phyloP scores from a whole-genome alignment of 1,140 invertebrate genomes.

The Drusus annulatus region DNA sequence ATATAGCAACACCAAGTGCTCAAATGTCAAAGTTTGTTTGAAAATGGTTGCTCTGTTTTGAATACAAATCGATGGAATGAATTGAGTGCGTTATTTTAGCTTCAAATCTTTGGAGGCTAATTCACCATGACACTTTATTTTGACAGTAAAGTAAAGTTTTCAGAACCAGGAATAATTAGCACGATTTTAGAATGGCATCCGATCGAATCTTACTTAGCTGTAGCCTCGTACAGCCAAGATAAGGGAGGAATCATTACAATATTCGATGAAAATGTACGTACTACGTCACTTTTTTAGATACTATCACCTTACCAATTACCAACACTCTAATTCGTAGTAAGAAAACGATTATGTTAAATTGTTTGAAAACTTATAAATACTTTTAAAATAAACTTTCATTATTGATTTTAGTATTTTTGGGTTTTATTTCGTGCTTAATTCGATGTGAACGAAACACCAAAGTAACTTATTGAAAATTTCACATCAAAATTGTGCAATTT shows the following conservation, averaged over 20 bases:
- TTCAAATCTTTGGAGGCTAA: not conserved
- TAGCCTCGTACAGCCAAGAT: constrained; percentile 89
- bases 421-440: too few species aligned
- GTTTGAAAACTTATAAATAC: not conserved
- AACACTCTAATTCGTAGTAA: too few species aligned
- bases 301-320: too few species aligned
- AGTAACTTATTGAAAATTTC: too few species aligned
- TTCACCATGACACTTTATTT: constrained; percentile 82
- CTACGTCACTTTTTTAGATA: too few species aligned
- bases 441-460: too few species aligned
- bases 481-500: too few species aligned
- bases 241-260: constrained; percentile 90
- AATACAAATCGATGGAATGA: constrained; percentile 35
- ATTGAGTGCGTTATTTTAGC: not conserved
- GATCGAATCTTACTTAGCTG: constrained; percentile 83
- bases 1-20: constrained; percentile 9
- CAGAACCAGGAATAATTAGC: constrained; percentile 79
- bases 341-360: too few species aligned
- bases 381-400: not conserved
- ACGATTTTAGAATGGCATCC: constrained; percentile 87
- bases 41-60: constrained; percentile 48
- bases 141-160: constrained; percentile 81
- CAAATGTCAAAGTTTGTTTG: constrained; percentile 51
- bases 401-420: constrained; percentile 45
- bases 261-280: constrained; percentile 87